Evolutionary conservation across 2,113 vertebrate genomes (phyloP).

Genomic region (Siphamia tubifer): DNA sequence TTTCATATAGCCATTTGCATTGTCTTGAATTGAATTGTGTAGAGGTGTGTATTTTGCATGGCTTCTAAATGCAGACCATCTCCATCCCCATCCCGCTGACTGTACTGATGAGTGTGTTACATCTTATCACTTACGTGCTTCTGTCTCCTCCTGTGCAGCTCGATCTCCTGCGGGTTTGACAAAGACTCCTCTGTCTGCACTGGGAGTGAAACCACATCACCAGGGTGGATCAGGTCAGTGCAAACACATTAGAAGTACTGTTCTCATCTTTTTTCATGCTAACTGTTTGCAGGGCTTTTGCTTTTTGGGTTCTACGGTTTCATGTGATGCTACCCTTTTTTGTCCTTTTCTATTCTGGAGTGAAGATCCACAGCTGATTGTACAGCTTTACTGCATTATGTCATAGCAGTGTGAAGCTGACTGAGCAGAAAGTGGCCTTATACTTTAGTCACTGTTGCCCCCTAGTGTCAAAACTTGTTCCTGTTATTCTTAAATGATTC

Average conservation of each 20-base stretch:
- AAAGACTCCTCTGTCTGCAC: conserved; percentile 87
- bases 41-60: no score
- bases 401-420: background rate
- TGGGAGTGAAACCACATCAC: conserved; percentile 87
- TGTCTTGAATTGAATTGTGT: no score
- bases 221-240: conserved; percentile 85
- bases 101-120: no score
- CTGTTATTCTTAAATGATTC: background rate
- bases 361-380: no score
- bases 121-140: no score
- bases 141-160: conserved; percentile 61
- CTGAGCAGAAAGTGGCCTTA: background rate
- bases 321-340: no score
- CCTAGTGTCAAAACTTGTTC: conserved; percentile 18
- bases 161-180: conserved; percentile 87
- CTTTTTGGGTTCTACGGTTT: no score
- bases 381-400: conserved; percentile 7
- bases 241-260: background rate
- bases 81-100: no score
- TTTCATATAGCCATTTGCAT: no score
- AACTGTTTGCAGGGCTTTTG: no score
- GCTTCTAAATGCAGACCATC: no score
- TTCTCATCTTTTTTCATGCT: background rate
- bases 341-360: no score
- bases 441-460: conserved; percentile 21